These are phyloP conservation scores for Myxocyprinus asiaticus DNA, from an alignment of 2,113 vertebrate genomes.

Conservation along the genomic window DNA sequence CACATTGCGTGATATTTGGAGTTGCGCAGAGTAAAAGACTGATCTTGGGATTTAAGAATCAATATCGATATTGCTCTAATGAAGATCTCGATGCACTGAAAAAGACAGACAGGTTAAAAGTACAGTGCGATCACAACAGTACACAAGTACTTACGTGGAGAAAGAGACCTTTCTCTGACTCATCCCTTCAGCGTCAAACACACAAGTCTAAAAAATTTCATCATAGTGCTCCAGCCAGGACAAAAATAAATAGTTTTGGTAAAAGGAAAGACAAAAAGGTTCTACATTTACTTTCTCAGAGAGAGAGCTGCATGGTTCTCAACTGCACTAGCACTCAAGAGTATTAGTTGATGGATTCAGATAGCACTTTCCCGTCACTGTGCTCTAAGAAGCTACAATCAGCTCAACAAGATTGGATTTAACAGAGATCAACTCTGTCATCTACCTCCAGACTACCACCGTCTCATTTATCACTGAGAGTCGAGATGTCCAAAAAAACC, in stretches of 20 bases:
- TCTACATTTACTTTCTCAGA: background rate
- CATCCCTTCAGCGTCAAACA: slow-evolving; percentile 56
- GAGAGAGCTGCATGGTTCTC: background rate
- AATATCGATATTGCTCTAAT: too few species aligned
- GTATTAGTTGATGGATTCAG: slow-evolving; percentile 23
- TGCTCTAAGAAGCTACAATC: slow-evolving; percentile 66
- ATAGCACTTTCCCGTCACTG: slow-evolving; percentile 54
- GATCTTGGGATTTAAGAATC: too few species aligned
- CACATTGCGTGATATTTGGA: too few species aligned
- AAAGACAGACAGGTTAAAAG: too few species aligned
- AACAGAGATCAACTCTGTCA: slow-evolving; percentile 66
- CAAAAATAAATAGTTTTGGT: background rate
- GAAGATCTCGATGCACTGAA: too few species aligned
- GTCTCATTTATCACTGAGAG: slow-evolving; percentile 22
- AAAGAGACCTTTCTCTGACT: slow-evolving; percentile 66
- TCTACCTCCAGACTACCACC: slow-evolving; percentile 3
- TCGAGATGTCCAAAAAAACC: slow-evolving; percentile 30
- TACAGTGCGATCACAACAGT: slow-evolving; percentile 37
- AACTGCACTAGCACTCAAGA: background rate
- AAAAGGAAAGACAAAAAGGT: slow-evolving; percentile 6
- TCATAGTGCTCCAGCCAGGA: slow-evolving; percentile 53
- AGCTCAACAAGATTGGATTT: slow-evolving; percentile 72
- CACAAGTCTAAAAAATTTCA: slow-evolving; percentile 25
- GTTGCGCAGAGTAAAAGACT: too few species aligned
- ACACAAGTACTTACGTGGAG: slow-evolving; percentile 68